Evolutionary conservation across 1,140 invertebrate genomes (phyloP).

Genomic region (Catajapyx aquilonaris): DNA sequence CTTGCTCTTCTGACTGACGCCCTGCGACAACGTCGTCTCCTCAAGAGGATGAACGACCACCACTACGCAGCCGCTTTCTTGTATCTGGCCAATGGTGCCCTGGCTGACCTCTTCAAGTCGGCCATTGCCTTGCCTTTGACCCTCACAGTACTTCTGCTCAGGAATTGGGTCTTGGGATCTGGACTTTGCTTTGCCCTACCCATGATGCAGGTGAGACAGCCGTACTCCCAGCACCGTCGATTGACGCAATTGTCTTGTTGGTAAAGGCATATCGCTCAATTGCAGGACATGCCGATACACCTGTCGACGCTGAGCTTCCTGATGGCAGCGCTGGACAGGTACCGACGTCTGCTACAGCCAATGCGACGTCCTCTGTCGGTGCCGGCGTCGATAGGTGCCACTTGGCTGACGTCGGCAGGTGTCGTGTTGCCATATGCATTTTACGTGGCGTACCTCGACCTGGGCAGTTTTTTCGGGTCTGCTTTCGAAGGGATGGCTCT

Average conservation of each 20-base stretch:
- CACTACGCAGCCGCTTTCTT: conserved; percentile 40
- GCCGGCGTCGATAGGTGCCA: conserved; percentile 37
- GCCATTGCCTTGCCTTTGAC: conserved; percentile 40
- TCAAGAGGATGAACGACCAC: conserved; percentile 19
- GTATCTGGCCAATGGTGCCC: conserved; percentile 40
- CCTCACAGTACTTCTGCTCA: conserved; percentile 38
- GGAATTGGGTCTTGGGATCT: conserved; percentile 52
- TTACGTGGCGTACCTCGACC: conserved; percentile 44
- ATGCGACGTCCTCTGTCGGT: conserved; percentile 35
- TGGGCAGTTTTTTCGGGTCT: too few relatives aligned
- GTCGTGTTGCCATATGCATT: conserved; percentile 48
- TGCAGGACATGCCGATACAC: conserved; percentile 42
- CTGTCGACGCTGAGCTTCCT: conserved; percentile 45
- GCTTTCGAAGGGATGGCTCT: conserved; percentile 17
- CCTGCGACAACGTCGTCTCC: not conserved
- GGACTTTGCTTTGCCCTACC: conserved; percentile 51
- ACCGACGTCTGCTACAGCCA: conserved; percentile 36
- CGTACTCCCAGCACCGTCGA: too few relatives aligned
- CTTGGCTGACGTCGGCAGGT: conserved; percentile 44
- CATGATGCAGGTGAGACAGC: conserved; percentile 48
- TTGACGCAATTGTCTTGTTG: too few relatives aligned
- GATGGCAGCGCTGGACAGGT: conserved; percentile 42
- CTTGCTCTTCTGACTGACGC: not conserved
- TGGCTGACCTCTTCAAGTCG: conserved; percentile 45
- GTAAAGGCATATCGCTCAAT: conserved; percentile 13